phyloP scores from a whole-genome alignment of 2,113 vertebrate genomes.

The Rhinoderma darwinii region DNA sequence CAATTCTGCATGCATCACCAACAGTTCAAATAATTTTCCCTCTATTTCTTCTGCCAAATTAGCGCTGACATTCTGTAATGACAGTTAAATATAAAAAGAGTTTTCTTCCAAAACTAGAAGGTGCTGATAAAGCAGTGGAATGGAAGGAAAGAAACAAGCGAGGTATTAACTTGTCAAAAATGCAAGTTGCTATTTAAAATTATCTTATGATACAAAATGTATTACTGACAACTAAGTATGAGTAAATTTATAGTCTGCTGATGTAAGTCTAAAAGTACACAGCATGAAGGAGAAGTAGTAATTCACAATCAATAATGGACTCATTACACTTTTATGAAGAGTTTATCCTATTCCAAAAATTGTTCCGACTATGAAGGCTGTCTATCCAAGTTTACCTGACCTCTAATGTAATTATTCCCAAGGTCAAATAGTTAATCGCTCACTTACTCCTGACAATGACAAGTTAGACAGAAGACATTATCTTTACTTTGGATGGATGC shows the following conservation, averaged over 20 bases:
- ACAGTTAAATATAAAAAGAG: slow-evolving; percentile 31
- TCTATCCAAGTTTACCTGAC: neutral
- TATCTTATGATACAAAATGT: slow-evolving; percentile 6
- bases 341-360: neutral
- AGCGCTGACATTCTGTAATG: slow-evolving; percentile 47
- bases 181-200: slow-evolving; percentile 46
- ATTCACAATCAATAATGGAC: slow-evolving; percentile 26
- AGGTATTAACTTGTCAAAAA: slow-evolving; percentile 56
- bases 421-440: slow-evolving; percentile 5
- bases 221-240: slow-evolving; percentile 40
- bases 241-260: slow-evolving; percentile 26
- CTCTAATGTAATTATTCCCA: neutral
- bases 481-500: neutral
- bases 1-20: slow-evolving; percentile 52
- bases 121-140: slow-evolving; percentile 33
- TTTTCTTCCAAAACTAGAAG: slow-evolving; percentile 40
- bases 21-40: slow-evolving; percentile 31
- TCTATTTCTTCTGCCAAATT: slow-evolving; percentile 57
- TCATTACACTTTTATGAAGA: neutral
- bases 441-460: neutral
- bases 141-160: slow-evolving; percentile 40
- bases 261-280: neutral
- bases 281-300: neutral
- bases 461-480: neutral
- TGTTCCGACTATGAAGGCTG: neutral